Conservation (phyloP, 2,113 vertebrate species). For the Indri indri region DNA sequence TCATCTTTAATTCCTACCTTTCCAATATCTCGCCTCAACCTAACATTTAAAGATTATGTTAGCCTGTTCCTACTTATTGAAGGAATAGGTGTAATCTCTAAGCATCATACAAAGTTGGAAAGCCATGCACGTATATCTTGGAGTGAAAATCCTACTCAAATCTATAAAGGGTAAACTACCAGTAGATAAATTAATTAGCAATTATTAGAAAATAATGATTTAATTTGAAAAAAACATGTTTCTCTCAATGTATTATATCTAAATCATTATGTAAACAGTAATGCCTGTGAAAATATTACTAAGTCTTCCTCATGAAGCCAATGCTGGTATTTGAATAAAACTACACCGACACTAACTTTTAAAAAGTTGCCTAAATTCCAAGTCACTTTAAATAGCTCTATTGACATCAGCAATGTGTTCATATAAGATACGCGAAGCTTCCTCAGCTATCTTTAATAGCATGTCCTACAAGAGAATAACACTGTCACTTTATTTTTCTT, state of each 20-base stretch:
- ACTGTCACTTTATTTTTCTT: background rate
- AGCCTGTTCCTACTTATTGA: background rate
- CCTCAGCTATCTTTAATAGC: background rate
- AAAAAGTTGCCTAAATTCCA: background rate
- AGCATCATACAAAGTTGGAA: background rate
- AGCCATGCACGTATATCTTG: rapidly evolving
- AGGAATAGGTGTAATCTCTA: background rate
- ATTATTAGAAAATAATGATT: background rate
- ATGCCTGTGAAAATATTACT: background rate
- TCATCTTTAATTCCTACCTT: background rate
- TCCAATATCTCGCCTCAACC: background rate
- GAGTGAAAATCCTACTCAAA: background rate
- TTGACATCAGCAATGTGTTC: background rate
- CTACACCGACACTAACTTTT: background rate
- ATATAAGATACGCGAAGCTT: background rate
- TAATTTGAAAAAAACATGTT: background rate
- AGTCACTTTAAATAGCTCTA: background rate
- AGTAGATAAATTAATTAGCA: background rate
- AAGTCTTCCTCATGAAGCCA: background rate
- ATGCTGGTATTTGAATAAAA: background rate
- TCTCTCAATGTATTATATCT: background rate
- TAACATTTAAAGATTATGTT: background rate
- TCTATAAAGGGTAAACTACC: background rate
- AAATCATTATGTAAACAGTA: background rate
- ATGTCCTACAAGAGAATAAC: background rate